These are phyloP conservation scores for Diarsia mendica DNA, from an alignment of 2,888 invertebrate genomes.

Conservation along the genomic window DNA sequence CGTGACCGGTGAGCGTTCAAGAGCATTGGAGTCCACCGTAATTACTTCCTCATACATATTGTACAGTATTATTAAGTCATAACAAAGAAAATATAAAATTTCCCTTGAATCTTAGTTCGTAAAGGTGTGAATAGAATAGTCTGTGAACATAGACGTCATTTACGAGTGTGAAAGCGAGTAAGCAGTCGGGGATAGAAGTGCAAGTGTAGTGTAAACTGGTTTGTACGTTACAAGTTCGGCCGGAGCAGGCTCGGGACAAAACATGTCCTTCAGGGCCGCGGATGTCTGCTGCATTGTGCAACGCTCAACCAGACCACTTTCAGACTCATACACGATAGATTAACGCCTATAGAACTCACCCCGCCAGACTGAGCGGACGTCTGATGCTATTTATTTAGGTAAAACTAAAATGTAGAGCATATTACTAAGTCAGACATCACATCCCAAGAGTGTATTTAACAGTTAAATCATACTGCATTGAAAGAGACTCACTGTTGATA, in stretches of 20 bases:
- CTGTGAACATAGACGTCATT: conserved; percentile 45
- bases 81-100: conserved; percentile 19
- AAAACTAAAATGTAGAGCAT: not conserved
- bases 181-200: conserved; percentile 77
- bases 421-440: not conserved
- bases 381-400: not conserved
- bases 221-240: conserved; percentile 68
- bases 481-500: not conserved
- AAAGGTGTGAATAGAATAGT: conserved; percentile 8
- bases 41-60: conserved; percentile 73
- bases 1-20: conserved; percentile 74
- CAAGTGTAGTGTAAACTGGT: conserved; percentile 84
- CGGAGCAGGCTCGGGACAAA: conserved; percentile 74
- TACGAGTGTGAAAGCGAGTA: conserved; percentile 76
- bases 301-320: conserved; percentile 67
- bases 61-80: conserved; percentile 13
- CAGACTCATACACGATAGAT: conserved; percentile 66
- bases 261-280: conserved; percentile 78
- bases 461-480: not conserved
- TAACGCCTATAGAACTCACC: conserved; percentile 40
- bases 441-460: not conserved
- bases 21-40: conserved; percentile 68
- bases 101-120: conserved; percentile 3
- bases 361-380: conserved; percentile 27
- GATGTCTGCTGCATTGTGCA: conserved; percentile 80